A percentile compares a stretch with the other conserved stretches of the same genome.
phyloP scores from a whole-genome alignment of 2,797 vertebrate genomes.

The Mycteria americana region DNA sequence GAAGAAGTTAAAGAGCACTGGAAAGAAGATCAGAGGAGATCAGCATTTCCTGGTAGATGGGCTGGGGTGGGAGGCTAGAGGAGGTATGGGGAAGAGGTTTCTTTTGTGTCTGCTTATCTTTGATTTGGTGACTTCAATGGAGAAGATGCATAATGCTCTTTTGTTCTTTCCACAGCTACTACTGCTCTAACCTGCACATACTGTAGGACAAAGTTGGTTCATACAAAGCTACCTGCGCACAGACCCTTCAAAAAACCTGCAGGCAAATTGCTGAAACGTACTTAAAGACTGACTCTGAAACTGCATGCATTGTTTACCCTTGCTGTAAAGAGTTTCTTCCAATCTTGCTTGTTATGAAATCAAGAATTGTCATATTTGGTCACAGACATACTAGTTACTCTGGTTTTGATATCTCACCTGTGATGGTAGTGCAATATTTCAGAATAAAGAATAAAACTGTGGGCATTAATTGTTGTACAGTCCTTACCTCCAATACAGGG shows the following conservation, averaged over 20 bases:
- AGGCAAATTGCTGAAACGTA: background rate
- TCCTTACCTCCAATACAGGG: background rate
- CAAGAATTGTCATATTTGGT: background rate
- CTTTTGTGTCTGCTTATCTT: background rate
- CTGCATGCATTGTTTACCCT: background rate
- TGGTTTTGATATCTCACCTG: background rate
- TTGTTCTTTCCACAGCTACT: background rate
- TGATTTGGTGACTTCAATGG: background rate
- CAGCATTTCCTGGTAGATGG: background rate
- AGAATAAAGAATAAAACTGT: background rate
- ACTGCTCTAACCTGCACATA: background rate
- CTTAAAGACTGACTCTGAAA: background rate
- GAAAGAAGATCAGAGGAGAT: background rate
- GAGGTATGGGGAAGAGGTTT: background rate
- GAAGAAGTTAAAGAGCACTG: background rate
- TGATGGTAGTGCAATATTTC: background rate
- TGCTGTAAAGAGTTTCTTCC: background rate
- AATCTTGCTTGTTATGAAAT: background rate
- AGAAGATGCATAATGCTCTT: background rate
- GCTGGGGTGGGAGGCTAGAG: background rate
- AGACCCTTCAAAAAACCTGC: background rate
- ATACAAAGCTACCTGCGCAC: background rate
- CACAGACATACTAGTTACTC: background rate
- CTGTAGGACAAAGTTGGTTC: background rate
- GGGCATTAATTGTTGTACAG: background rate